Evolutionary conservation across 30 jellyfish, hydroid and myxozoan species (phyloP).

Genomic region (Cassiopea andromeda): DNA sequence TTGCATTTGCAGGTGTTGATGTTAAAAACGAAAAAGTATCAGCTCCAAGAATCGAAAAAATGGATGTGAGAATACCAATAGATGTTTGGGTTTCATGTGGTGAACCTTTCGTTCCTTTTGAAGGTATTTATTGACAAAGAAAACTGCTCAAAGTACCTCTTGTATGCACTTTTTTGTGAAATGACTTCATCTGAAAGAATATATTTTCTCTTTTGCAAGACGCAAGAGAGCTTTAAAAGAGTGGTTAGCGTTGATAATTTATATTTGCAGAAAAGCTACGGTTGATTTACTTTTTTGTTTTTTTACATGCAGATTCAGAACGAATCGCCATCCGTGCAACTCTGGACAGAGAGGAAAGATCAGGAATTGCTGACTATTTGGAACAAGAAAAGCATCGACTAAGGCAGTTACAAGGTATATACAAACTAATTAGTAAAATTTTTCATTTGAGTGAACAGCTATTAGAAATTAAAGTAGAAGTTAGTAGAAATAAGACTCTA

Average conservation of each 20-base stretch:
- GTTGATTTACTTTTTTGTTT: too few species aligned
- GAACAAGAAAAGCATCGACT: conserved; percentile 82
- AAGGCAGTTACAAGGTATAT: conserved; percentile 85
- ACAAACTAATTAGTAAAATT: too few species aligned
- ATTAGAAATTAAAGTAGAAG: too few species aligned
- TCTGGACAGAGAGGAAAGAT: conserved; percentile 65
- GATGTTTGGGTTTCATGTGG: conserved; percentile 97
- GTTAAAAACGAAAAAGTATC: conserved; percentile 5
- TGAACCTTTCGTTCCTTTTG: conserved; percentile 72
- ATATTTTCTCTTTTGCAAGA: too few species aligned
- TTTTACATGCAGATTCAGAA: conserved; percentile 55
- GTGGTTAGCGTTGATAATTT: too few species aligned
- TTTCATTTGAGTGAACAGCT: background rate
- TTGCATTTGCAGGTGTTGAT: conserved; percentile 36
- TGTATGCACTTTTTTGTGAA: too few species aligned
- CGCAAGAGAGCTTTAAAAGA: too few species aligned
- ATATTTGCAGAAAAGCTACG: too few species aligned
- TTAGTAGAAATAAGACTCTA: too few species aligned
- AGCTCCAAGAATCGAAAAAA: conserved; percentile 26
- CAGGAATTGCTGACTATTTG: conserved; percentile 48
- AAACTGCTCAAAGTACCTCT: too few species aligned
- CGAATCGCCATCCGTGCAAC: conserved; percentile 40
- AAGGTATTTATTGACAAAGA: conserved; percentile 59
- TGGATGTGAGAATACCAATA: conserved; percentile 86
- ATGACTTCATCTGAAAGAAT: too few species aligned